Conservation (phyloP, 2,797 vertebrate genomes). For the Paramormyrops hopkinsi region DNA sequence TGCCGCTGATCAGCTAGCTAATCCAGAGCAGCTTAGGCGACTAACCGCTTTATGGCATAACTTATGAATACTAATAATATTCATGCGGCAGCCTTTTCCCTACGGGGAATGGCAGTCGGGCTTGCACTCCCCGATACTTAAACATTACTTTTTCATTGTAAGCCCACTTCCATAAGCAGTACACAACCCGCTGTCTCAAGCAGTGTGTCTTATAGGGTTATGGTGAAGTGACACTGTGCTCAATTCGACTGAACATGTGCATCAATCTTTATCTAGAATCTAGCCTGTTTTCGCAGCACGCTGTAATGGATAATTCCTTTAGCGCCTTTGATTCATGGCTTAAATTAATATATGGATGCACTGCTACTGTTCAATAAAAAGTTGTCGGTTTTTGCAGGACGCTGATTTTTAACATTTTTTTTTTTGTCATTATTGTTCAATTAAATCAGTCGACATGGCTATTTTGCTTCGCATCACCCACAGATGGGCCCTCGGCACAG, state of each 20-base stretch:
- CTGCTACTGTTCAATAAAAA: conserved; percentile 1
- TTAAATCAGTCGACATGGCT: neutral
- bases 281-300: neutral
- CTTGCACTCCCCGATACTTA: neutral
- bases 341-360: neutral
- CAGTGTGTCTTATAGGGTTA: neutral
- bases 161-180: neutral
- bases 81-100: neutral
- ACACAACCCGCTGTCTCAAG: neutral
- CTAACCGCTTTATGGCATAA: neutral
- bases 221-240: neutral
- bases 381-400: neutral
- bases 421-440: neutral
- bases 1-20: neutral
- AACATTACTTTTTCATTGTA: neutral
- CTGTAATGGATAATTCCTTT: neutral
- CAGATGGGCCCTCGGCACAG: neutral
- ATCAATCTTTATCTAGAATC: conserved; percentile 6
- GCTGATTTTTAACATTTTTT: neutral
- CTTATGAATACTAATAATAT: conserved; percentile 6
- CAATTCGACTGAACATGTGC: neutral
- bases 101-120: neutral
- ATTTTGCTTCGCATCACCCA: neutral
- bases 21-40: neutral
- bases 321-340: neutral